Percentiles rank a stretch among this genome's conserved stretches.
phyloP scores from a whole-genome alignment of 2,888 invertebrate species.

The Uropetala carovei region DNA sequence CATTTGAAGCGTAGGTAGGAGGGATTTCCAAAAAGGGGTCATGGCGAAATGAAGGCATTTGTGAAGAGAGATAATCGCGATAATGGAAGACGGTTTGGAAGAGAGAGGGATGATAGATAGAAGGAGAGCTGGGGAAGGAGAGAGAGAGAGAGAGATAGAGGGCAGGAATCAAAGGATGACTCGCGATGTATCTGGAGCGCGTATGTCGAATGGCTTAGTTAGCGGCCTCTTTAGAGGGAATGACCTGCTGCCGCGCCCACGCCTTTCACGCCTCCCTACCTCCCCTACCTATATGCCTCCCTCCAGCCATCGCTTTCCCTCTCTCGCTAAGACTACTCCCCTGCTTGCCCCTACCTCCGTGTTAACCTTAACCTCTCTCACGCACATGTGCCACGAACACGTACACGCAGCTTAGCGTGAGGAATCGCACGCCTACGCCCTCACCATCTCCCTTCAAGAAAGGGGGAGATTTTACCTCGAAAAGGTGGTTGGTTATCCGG shows the following conservation, averaged over 20 bases:
- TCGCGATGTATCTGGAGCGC: background rate
- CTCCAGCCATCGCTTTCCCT: too few relatives aligned
- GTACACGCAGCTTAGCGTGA: too few relatives aligned
- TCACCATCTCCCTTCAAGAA: background rate
- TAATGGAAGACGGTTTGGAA: background rate
- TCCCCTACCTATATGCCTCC: too few relatives aligned
- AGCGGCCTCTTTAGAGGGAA: background rate
- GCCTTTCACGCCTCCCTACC: too few relatives aligned
- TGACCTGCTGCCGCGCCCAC: background rate
- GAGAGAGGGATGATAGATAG: too few relatives aligned
- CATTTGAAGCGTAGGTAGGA: background rate
- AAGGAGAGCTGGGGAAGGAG: too few relatives aligned
- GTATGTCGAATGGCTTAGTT: background rate
- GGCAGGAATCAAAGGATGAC: background rate
- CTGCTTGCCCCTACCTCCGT: too few relatives aligned
- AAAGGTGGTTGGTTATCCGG: background rate
- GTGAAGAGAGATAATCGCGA: background rate
- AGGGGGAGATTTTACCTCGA: background rate
- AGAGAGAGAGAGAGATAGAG: too few relatives aligned
- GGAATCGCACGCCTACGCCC: background rate
- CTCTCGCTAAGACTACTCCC: too few relatives aligned
- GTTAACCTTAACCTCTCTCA: too few relatives aligned
- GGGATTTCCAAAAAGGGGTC: background rate
- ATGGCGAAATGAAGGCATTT: background rate
- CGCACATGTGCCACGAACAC: too few relatives aligned